These are phyloP conservation scores for Gambusia affinis DNA, from an alignment of 2,113 vertebrate genomes.

Conservation along the genomic window DNA sequence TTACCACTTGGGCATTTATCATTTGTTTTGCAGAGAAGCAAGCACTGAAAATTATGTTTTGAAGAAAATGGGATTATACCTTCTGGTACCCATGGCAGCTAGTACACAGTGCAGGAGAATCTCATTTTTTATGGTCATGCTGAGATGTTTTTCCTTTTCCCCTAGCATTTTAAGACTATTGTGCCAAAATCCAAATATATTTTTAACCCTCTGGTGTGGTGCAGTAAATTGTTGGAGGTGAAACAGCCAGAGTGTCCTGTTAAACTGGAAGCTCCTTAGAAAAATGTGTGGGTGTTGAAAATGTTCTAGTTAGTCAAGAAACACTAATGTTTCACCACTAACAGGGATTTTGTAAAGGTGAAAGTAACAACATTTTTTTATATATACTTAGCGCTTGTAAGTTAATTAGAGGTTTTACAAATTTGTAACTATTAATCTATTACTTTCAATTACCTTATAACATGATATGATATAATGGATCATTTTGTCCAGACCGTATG, in stretches of 20 bases:
- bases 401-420: neutral
- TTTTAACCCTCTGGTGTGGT: slow-evolving; percentile 19
- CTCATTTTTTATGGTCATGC: slow-evolving; percentile 20
- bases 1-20: slow-evolving; percentile 45
- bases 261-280: slow-evolving; percentile 1
- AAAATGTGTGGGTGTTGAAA: slow-evolving; percentile 9
- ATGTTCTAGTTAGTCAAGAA: neutral
- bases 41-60: slow-evolving; percentile 39
- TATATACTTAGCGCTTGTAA: neutral
- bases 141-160: slow-evolving; percentile 1
- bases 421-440: neutral
- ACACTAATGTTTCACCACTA: neutral
- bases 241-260: neutral
- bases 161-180: slow-evolving; percentile 2
- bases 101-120: slow-evolving; percentile 26
- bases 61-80: slow-evolving; percentile 42
- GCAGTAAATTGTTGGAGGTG: slow-evolving; percentile 5
- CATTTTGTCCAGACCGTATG: neutral
- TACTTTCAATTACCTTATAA: neutral
- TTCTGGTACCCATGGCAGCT: slow-evolving; percentile 26
- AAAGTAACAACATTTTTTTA: neutral
- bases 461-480: neutral
- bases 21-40: slow-evolving; percentile 27
- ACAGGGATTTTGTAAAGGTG: neutral
- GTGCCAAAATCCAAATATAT: slow-evolving; percentile 3